Evolutionary conservation across 2,113 vertebrate genomes (phyloP), one percentile per base, ranked within the genome.

Genomic region (Spermophilus dauricus): DNA sequence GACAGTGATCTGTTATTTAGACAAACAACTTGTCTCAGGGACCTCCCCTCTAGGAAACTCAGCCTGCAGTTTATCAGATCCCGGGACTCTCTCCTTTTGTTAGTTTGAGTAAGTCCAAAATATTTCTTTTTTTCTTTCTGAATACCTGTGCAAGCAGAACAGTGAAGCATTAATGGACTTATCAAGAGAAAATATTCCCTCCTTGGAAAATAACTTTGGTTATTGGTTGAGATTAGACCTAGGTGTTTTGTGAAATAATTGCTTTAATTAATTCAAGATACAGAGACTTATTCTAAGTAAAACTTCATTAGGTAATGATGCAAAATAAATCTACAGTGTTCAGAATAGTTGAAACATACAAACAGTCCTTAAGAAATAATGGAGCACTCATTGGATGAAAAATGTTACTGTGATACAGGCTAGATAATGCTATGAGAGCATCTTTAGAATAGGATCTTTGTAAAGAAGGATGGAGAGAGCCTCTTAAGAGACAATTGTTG

Each of bases 1-100:
- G 95, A 96, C 94, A 88, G 85, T 78, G 92, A 97, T 97, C 84
- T 22, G 77, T 96, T 96, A 96, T 97, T 97, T 95, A 98, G 96
- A 96, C 69, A 97, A 91, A 96, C 77, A 95, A 92, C 84, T 93
- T 95, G 83, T 96, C 86, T 76, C 69, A 95, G 56, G 56, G 75
- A 83, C 48, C 94, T 88, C 39, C 77, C 48, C 67, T 95, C 93
- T 73, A 78, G 56, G 72, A 97, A 97, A 75, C 75, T 56, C 86
- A 70, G 94, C 65, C 85, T 97, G 91, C 88, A 97, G 89, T 97
- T 96, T 96, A 96, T 97, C 97, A 97, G 95, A 91, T 56, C 51
- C 56, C 20, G 20, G 56, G 61, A 94, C 76, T 53, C 32, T 86
- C 81, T 96, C 73, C 73, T 37, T 95, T 61, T 95, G 87, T 92